A percentile compares a stretch with the other conserved stretches of the same genome.
These are phyloP conservation scores for Invenusta paracnida DNA, from an alignment of 2,888 invertebrate genomes.

Conservation along the genomic window DNA sequence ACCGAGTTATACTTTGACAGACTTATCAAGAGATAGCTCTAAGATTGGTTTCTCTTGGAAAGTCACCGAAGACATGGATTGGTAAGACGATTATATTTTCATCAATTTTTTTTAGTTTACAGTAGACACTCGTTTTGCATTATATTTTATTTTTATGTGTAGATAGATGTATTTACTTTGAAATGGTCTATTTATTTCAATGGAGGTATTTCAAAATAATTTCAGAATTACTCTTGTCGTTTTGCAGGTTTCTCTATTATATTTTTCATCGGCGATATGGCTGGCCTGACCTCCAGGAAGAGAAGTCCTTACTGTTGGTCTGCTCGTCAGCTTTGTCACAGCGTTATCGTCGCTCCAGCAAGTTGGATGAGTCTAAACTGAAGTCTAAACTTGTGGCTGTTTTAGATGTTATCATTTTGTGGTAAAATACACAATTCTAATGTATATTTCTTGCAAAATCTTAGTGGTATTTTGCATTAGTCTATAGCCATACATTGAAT, in stretches of 20 bases:
- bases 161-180: too few relatives aligned
- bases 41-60: conserved; percentile 9
- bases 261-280: conserved; percentile 54
- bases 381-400: conserved; percentile 32
- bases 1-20: neutral
- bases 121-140: neutral
- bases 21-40: neutral
- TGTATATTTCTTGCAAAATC: too few relatives aligned
- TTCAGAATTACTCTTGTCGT: neutral
- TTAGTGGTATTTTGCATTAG: too few relatives aligned
- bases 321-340: conserved; percentile 33
- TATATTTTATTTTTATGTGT: neutral
- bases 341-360: conserved; percentile 11
- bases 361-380: conserved; percentile 38
- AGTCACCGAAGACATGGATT: conserved; percentile 31
- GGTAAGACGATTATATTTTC: neutral
- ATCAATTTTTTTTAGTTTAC: too few relatives aligned
- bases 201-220: too few relatives aligned
- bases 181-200: too few relatives aligned
- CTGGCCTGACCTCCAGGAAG: conserved; percentile 52
- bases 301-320: conserved; percentile 48
- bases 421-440: too few relatives aligned
- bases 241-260: conserved; percentile 49
- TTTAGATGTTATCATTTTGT: conserved; percentile 37
- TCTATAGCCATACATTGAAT: too few relatives aligned